A percentile compares a stretch with the other conserved stretches of the same genome.
These are phyloP conservation scores for Hycleus cichorii DNA, from an alignment of 1,140 invertebrate species.

Conservation along the genomic window DNA sequence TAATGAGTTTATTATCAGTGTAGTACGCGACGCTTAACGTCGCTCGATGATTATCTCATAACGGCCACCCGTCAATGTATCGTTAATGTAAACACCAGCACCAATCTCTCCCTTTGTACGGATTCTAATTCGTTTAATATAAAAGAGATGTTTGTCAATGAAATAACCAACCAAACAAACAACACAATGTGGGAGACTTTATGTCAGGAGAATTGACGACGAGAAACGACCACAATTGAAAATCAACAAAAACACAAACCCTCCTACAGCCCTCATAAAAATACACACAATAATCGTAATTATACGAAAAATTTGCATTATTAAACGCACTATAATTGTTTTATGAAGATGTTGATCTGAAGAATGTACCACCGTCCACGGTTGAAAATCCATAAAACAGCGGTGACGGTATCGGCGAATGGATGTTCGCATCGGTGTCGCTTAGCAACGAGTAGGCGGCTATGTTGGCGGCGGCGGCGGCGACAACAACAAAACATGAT, in stretches of 20 bases:
- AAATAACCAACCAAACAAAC: neutral
- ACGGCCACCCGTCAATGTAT: slow-evolving; percentile 18
- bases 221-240: neutral
- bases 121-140: neutral
- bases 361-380: neutral
- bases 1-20: slow-evolving; percentile 28
- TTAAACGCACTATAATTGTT: too few species aligned
- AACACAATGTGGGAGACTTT: neutral
- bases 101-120: neutral
- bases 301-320: too few species aligned
- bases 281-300: too few species aligned
- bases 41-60: slow-evolving; percentile 24
- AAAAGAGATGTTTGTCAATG: neutral
- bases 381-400: slow-evolving; percentile 19
- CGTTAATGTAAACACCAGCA: slow-evolving; percentile 23
- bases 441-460: slow-evolving; percentile 2
- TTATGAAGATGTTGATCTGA: too few species aligned
- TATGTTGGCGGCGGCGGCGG: neutral
- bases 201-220: neutral
- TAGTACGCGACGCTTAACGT: slow-evolving; percentile 23
- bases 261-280: too few species aligned
- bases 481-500: slow-evolving; percentile 13
- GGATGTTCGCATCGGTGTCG: slow-evolving; percentile 15
- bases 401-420: slow-evolving; percentile 8
- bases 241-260: too few species aligned